These are phyloP conservation scores for Antedon mediterranea DNA, from an alignment of 53 echinoderm and acorn worm genomes.

Conservation along the genomic window DNA sequence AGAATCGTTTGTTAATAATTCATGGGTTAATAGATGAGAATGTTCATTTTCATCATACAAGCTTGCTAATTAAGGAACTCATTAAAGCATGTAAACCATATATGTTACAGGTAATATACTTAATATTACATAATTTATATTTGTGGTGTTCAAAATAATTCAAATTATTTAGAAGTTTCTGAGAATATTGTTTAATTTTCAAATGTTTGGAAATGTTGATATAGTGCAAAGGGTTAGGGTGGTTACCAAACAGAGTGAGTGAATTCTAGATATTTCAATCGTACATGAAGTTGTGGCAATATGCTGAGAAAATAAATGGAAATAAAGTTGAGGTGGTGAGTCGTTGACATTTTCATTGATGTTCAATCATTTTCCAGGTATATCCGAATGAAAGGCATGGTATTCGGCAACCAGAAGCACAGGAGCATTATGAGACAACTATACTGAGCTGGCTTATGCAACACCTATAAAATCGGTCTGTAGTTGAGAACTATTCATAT, in stretches of 20 bases:
- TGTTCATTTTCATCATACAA: conserved; percentile 97
- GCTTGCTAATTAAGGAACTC: conserved; percentile 77
- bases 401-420: conserved; percentile 75
- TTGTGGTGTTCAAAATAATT: too few species aligned
- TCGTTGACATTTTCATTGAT: background rate
- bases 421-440: conserved; percentile 94
- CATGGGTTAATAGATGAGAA: conserved; percentile 99
- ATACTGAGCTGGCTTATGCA: conserved; percentile 92
- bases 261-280: too few species aligned
- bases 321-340: too few species aligned
- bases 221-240: too few species aligned
- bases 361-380: conserved; percentile 59
- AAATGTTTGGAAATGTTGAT: too few species aligned
- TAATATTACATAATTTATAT: background rate
- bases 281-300: too few species aligned
- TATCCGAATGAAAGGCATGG: conserved; percentile 95
- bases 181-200: too few species aligned
- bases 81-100: conserved; percentile 96
- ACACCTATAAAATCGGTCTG: conserved; percentile 55
- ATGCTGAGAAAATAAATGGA: too few species aligned
- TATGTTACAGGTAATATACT: conserved; percentile 60
- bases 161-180: too few species aligned
- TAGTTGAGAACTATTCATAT: too few species aligned
- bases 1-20: conserved; percentile 84
- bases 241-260: too few species aligned